Evolutionary conservation across 2,888 invertebrate species (phyloP), one percentile per base, ranked within the genome.

Genomic region (Limnephilus marmoratus): DNA sequence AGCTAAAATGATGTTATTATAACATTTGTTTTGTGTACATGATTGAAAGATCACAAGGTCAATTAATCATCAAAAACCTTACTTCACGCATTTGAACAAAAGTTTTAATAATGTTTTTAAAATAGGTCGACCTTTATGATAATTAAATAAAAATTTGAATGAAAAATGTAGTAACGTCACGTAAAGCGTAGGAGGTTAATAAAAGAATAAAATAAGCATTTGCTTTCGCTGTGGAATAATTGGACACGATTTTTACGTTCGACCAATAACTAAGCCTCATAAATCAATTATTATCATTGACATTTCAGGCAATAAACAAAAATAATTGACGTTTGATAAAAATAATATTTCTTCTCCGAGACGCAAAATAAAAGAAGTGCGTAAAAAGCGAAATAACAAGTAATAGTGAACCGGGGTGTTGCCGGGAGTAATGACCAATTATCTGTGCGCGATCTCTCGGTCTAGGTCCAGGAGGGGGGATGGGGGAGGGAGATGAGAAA

Each of bases 381-480:
- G 68, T 68, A 68, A 68, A n/a, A 68, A 68, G n/a, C 68, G 9
- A 68, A n/a, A 68, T 68, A 24, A n/a, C 68, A n/a, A 68, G 68
- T 68, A n/a, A 68, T 68, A 68, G 9, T 9, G 24, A 68, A n/a
- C 7, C 24, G 68, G 29, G 87, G 37, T 31, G 29, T 49, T 15
- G 68, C 31, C 24, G 2, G 37, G 88, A 24, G 88, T 88, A 88
- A 88, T 88, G 88, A 88, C 88, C 88, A 88, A 88, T 88, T 88
- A 88, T 88, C 68, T 86, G 86, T 24, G n/a, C 31, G 34, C 31
- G 88, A 68, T 29, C 31, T 37, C 53, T 68, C 31, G 53, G 80
- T 53, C 88, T 34, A 31, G 88, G 88, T 9, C 24, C 9, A n/a
- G 68, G 68, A 18, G 68, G 7, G 45, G 9, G 41, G 85, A 41